Percentiles rank a stretch among this genome's conserved stretches.
phyloP scores from a whole-genome alignment of 2,113 vertebrate species.

The Electrona antarctica region DNA sequence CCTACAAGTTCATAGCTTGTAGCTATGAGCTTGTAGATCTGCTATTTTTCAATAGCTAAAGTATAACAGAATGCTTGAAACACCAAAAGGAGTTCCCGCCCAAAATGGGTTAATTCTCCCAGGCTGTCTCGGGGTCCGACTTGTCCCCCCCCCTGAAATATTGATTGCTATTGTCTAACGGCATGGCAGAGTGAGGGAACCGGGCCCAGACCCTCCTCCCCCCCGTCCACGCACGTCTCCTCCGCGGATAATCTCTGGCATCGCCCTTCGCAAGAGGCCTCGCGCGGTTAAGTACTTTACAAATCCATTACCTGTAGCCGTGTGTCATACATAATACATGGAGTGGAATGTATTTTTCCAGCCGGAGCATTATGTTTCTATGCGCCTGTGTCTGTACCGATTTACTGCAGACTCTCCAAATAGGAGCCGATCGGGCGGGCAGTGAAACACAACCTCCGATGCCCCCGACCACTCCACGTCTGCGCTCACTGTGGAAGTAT shows the following conservation, averaged over 20 bases:
- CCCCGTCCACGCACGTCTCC: conserved; percentile 3
- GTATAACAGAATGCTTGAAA: too few relatives aligned
- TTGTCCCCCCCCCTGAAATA: conserved; percentile 51
- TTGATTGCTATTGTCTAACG: conserved; percentile 57
- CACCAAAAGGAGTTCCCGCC: too few relatives aligned
- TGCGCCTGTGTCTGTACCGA: conserved; percentile 16
- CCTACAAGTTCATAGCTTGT: too few relatives aligned
- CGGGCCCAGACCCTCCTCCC: conserved; percentile 3
- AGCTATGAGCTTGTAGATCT: too few relatives aligned
- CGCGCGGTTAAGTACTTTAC: not conserved
- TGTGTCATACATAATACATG: conserved; percentile 12
- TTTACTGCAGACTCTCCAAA: conserved; percentile 24
- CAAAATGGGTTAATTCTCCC: too few relatives aligned
- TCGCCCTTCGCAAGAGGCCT: conserved; percentile 4
- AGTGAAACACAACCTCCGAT: too few relatives aligned
- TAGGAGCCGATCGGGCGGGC: too few relatives aligned
- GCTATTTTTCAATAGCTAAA: too few relatives aligned
- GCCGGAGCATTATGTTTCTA: not conserved
- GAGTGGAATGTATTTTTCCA: not conserved
- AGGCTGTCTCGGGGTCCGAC: conserved; percentile 44
- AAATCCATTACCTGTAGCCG: not conserved
- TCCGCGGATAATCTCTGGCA: conserved; percentile 24
- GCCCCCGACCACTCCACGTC: conserved; percentile 7
- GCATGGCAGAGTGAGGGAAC: conserved; percentile 25
- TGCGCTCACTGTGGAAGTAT: not conserved